These are phyloP conservation scores for Mamestra brassicae DNA, from an alignment of 2,888 invertebrate genomes.

Conservation along the genomic window DNA sequence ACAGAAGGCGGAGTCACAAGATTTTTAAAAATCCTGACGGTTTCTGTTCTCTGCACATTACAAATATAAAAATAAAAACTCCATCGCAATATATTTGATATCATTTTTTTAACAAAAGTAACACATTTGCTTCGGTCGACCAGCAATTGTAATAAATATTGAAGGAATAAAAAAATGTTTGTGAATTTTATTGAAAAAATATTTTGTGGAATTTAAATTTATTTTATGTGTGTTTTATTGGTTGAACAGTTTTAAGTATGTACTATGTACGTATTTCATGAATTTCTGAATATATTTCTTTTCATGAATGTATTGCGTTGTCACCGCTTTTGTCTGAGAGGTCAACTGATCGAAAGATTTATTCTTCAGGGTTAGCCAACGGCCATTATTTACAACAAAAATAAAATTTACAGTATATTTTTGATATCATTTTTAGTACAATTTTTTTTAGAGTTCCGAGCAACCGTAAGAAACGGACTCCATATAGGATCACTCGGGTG, in stretches of 20 bases:
- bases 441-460: too few relatives aligned
- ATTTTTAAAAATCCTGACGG: conserved; percentile 53
- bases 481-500: too few relatives aligned
- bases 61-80: conserved; percentile 49
- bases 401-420: too few relatives aligned
- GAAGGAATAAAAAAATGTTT: conserved; percentile 67
- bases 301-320: not conserved
- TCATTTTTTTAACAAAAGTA: conserved; percentile 62
- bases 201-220: conserved; percentile 44
- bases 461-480: too few relatives aligned
- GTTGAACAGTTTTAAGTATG: conserved; percentile 11
- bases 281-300: not conserved
- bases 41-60: conserved; percentile 21
- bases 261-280: not conserved
- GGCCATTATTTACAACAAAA: too few relatives aligned
- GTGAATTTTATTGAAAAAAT: conserved; percentile 67
- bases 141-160: conserved; percentile 67
- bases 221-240: conserved; percentile 54
- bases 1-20: conserved; percentile 10
- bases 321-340: not conserved
- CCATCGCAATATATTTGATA: conserved; percentile 50
- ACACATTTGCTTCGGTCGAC: conserved; percentile 56
- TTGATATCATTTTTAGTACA: too few relatives aligned
- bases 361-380: not conserved
- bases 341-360: conserved; percentile 1